These are phyloP conservation scores for Xanthia icteritia DNA, from an alignment of 2,888 invertebrate genomes.

Conservation along the genomic window DNA sequence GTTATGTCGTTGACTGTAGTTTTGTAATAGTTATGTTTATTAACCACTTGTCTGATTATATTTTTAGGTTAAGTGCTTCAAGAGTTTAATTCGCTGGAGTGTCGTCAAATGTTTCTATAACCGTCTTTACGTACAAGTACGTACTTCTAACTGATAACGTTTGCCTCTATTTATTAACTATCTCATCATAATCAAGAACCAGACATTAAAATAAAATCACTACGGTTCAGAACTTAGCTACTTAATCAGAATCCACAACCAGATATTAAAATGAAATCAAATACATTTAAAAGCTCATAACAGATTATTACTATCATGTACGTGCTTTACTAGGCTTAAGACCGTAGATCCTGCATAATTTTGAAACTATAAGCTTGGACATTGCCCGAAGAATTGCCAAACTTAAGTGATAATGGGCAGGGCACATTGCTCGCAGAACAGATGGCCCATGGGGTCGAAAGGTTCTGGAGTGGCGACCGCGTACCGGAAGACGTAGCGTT, in stretches of 20 bases:
- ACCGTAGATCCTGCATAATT: conserved; percentile 19
- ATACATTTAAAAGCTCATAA: conserved; percentile 9
- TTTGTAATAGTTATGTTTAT: conserved; percentile 48
- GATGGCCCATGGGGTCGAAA: too few relatives aligned
- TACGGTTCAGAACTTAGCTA: not conserved
- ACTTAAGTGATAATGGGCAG: too few relatives aligned
- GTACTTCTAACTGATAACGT: not conserved
- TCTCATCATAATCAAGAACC: not conserved
- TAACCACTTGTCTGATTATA: not conserved
- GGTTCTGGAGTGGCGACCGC: too few relatives aligned
- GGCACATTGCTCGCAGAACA: too few relatives aligned
- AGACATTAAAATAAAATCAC: conserved; percentile 34
- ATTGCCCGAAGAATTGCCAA: too few relatives aligned
- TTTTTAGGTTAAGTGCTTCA: conserved; percentile 30
- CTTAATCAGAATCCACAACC: conserved; percentile 26
- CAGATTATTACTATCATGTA: conserved; percentile 25
- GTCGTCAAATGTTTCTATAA: conserved; percentile 23
- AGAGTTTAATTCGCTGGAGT: conserved; percentile 39
- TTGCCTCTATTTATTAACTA: conserved; percentile 15
- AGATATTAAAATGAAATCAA: conserved; percentile 40
- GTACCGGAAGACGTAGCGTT: too few relatives aligned
- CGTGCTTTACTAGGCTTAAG: conserved; percentile 30
- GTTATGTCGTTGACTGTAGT: conserved; percentile 35
- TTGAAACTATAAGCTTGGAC: conserved; percentile 6
- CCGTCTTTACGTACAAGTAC: not conserved